phyloP scores from a whole-genome alignment of 2,888 invertebrate genomes.

The Macrosoma leucophasiata region DNA sequence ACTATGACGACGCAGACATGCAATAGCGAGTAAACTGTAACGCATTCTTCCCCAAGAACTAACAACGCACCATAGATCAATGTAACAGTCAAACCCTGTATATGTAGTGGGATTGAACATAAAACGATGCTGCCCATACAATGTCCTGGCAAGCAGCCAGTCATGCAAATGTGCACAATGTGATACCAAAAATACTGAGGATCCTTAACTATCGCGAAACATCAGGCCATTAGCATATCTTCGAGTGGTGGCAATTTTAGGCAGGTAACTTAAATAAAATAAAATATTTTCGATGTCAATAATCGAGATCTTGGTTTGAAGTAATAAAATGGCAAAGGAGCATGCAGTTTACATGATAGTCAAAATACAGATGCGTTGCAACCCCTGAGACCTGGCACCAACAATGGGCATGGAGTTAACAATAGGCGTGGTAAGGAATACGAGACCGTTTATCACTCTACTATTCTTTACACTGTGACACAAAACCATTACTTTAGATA shows the following conservation, averaged over 20 bases:
- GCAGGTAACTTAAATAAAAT: not conserved
- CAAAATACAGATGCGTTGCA: conserved; percentile 1
- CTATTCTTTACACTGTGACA: conserved; percentile 17
- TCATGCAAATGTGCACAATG: conserved; percentile 22
- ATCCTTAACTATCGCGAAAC: not conserved
- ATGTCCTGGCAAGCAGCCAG: conserved; percentile 26
- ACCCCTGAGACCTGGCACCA: conserved; percentile 3
- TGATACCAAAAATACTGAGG: conserved; percentile 15
- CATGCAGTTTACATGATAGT: conserved; percentile 3
- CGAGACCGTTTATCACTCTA: conserved; percentile 10
- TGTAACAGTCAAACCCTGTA: no score
- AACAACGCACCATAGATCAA: no score
- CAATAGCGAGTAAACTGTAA: no score
- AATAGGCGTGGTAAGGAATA: conserved; percentile 2
- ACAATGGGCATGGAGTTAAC: conserved; percentile 9
- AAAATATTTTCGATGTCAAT: not conserved
- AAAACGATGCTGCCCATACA: conserved; percentile 26
- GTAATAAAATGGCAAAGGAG: not conserved
- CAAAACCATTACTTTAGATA: conserved; percentile 13
- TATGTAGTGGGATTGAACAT: conserved; percentile 26
- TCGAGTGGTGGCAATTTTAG: not conserved
- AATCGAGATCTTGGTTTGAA: not conserved
- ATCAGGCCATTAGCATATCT: not conserved
- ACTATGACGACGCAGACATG: no score
- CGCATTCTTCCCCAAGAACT: no score